phyloP scores from a whole-genome alignment of 1,140 invertebrate species.

The Procambarus virginalis region DNA sequence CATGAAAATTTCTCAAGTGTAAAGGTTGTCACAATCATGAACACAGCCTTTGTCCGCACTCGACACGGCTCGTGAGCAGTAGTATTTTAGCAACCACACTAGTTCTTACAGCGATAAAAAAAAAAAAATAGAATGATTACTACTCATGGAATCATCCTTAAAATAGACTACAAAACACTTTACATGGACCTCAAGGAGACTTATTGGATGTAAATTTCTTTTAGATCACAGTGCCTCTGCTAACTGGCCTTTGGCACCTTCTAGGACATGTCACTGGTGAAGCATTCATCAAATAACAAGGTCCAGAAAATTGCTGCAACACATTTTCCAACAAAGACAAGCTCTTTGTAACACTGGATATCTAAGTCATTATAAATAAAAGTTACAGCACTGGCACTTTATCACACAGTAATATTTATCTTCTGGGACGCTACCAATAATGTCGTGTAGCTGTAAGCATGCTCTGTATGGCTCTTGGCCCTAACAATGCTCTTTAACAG shows the following conservation, averaged over 20 bases:
- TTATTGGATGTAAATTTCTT: conserved; percentile 8
- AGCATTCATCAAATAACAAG: background rate
- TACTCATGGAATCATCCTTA: background rate
- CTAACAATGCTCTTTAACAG: conserved; percentile 30
- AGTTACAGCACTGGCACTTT: conserved; percentile 55
- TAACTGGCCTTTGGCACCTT: conserved; percentile 43
- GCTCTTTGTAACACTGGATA: background rate
- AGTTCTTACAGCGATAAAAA: conserved; percentile 34
- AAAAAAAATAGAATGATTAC: conserved; percentile 1
- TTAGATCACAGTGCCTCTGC: conserved; percentile 15
- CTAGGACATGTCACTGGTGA: background rate
- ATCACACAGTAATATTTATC: conserved; percentile 21
- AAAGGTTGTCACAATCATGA: conserved; percentile 39
- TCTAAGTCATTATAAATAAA: background rate
- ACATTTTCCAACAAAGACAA: background rate
- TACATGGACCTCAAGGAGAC: conserved; percentile 25
- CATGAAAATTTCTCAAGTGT: conserved; percentile 27
- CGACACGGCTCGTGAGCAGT: conserved; percentile 59
- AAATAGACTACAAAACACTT: conserved; percentile 42
- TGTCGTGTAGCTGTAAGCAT: conserved; percentile 27
- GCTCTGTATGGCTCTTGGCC: conserved; percentile 23
- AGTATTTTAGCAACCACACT: conserved; percentile 50
- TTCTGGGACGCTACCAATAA: background rate
- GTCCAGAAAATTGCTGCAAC: background rate
- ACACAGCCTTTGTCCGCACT: conserved; percentile 64